Evolutionary conservation across 1,140 invertebrate genomes (phyloP).

Genomic region (Lepidostoma basale): DNA sequence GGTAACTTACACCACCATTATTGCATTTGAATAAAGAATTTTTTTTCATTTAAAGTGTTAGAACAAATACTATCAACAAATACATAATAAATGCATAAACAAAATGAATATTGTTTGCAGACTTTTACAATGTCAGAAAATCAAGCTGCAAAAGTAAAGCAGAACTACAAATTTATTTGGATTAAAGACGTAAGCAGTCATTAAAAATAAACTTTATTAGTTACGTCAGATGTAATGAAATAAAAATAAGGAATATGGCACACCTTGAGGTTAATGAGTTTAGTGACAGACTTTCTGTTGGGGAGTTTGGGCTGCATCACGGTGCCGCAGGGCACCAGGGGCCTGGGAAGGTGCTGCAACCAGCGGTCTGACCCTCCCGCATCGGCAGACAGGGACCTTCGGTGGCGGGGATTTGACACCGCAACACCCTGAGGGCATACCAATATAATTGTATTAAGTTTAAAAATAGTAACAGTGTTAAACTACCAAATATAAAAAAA

Average conservation of each 20-base stretch:
- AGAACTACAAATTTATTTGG: too few relatives aligned
- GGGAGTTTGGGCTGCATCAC: constrained; percentile 85
- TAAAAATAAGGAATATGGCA: not conserved
- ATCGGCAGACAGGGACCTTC: constrained; percentile 78
- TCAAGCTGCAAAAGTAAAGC: too few relatives aligned
- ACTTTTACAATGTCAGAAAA: too few relatives aligned
- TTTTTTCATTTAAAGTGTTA: too few relatives aligned
- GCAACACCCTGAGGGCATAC: constrained; percentile 57
- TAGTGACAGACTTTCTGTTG: constrained; percentile 83
- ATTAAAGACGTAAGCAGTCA: too few relatives aligned
- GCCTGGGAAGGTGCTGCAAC: constrained; percentile 87
- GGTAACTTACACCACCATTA: too few relatives aligned
- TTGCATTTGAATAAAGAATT: too few relatives aligned
- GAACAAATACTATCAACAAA: too few relatives aligned
- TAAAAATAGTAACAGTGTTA: not conserved
- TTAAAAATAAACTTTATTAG: too few relatives aligned
- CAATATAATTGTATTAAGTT: not conserved
- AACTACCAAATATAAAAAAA: not conserved
- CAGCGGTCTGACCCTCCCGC: constrained; percentile 68
- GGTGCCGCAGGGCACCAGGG: constrained; percentile 77
- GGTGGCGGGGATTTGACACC: constrained; percentile 74
- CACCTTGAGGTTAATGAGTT: constrained; percentile 68
- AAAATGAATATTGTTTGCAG: too few relatives aligned
- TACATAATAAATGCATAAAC: too few relatives aligned
- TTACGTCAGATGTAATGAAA: not conserved